These are phyloP conservation scores for Tetragonisca angustula DNA, from an alignment of 2,888 invertebrate genomes.

Conservation along the genomic window DNA sequence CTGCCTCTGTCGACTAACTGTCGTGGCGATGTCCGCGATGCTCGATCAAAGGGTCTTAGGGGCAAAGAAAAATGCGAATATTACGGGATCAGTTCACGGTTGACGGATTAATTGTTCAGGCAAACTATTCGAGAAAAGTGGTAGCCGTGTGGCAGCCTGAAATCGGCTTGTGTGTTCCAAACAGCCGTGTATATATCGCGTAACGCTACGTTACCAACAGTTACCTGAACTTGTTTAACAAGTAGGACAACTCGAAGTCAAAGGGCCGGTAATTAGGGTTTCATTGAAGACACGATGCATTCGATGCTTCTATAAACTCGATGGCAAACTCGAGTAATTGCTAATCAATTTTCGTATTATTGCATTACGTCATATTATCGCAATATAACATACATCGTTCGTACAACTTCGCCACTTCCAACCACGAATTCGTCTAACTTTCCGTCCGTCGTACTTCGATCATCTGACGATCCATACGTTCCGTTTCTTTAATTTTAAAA, in stretches of 20 bases:
- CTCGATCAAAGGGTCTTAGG: not conserved
- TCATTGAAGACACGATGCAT: slow-evolving; percentile 36
- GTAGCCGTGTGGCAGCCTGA: not conserved
- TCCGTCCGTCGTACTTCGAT: not conserved
- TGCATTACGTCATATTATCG: slow-evolving; percentile 38
- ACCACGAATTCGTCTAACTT: not conserved
- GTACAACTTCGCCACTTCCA: not conserved
- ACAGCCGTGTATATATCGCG: slow-evolving; percentile 2
- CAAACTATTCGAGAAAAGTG: slow-evolving; percentile 12
- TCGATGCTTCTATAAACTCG: slow-evolving; percentile 41
- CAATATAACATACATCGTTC: not conserved
- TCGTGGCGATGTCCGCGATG: slow-evolving; percentile 7
- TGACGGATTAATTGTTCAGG: slow-evolving; percentile 14
- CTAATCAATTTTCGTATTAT: slow-evolving; percentile 44
- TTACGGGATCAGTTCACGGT: slow-evolving; percentile 33
- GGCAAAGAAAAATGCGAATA: slow-evolving; percentile 21
- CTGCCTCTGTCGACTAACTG: not conserved
- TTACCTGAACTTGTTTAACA: slow-evolving; percentile 49
- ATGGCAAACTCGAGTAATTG: slow-evolving; percentile 41
- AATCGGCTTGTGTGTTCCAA: slow-evolving; percentile 12
- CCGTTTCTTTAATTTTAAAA: not conserved
- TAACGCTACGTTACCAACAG: slow-evolving; percentile 24
- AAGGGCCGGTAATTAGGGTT: slow-evolving; percentile 53
- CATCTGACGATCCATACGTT: not conserved
- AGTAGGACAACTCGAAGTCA: slow-evolving; percentile 52